A percentile compares a stretch with the other conserved stretches of the same genome.
phyloP scores from a whole-genome alignment of 2,888 invertebrate species.

The Cactoblastis cactorum region DNA sequence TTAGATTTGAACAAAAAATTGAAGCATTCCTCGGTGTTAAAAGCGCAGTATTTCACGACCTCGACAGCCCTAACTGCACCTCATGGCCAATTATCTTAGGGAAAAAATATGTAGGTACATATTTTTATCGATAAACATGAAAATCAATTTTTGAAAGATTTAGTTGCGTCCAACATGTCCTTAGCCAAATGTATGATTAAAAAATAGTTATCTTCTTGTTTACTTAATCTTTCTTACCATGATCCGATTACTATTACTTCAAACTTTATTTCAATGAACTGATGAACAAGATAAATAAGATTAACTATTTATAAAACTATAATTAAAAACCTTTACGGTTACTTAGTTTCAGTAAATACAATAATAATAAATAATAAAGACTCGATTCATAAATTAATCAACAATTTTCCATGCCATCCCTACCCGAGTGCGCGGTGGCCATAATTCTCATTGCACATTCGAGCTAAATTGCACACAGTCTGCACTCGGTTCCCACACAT shows the following conservation, averaged over 20 bases:
- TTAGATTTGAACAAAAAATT: constrained; percentile 4
- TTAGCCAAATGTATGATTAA: no score
- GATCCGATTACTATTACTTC: no score
- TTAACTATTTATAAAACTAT: no score
- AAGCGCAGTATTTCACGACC: background rate
- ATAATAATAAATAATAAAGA: background rate
- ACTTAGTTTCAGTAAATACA: background rate
- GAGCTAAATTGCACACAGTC: constrained; percentile 60
- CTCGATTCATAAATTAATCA: background rate
- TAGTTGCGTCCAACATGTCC: no score
- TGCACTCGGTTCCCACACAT: constrained; percentile 66
- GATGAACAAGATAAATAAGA: no score
- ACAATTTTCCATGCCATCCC: background rate
- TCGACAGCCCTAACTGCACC: constrained; percentile 6
- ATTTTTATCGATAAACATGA: background rate
- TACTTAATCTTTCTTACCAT: no score
- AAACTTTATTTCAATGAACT: no score
- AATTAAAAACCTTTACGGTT: no score
- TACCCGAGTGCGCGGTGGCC: constrained; percentile 33
- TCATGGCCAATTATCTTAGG: background rate
- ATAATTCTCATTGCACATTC: constrained; percentile 65
- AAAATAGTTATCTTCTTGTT: no score
- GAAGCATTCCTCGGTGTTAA: background rate
- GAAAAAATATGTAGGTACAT: background rate
- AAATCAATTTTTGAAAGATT: background rate